Conservation (phyloP, 2,888 invertebrate genomes). For the Pristionchus mayeri region DNA sequence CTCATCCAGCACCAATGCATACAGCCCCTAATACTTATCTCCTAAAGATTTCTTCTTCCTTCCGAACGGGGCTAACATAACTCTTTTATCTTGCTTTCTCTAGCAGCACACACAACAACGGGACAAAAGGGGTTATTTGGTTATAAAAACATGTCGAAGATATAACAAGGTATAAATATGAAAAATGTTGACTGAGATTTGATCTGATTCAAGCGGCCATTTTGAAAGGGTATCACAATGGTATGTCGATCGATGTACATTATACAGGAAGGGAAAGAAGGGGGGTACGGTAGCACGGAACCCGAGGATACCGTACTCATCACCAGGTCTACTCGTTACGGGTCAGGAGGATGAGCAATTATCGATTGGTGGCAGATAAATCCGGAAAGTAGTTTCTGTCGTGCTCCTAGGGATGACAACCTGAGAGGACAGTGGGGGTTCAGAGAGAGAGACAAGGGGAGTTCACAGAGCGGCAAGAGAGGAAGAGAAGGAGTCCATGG, state of each 20-base stretch:
- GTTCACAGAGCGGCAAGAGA: slow-evolving; percentile 19
- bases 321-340: slow-evolving; percentile 40
- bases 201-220: slow-evolving; percentile 33
- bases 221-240: slow-evolving; percentile 34
- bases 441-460: not conserved
- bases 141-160: not conserved
- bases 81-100: slow-evolving; percentile 27
- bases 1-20: not conserved
- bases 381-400: not conserved
- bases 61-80: not conserved
- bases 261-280: slow-evolving; percentile 1
- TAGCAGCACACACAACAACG: slow-evolving; percentile 6
- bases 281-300: slow-evolving; percentile 3
- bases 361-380: not conserved
- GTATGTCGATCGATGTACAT: slow-evolving; percentile 26
- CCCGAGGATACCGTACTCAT: slow-evolving; percentile 17
- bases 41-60: not conserved
- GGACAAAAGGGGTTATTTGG: slow-evolving; percentile 7
- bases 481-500: not conserved
- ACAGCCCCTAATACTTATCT: not conserved
- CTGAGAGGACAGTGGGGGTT: not conserved
- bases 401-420: not conserved
- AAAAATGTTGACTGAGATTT: slow-evolving; percentile 38
- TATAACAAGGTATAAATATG: slow-evolving; percentile 41
- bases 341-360: slow-evolving; percentile 23